A percentile compares a stretch with the other conserved stretches of the same genome.
These are phyloP conservation scores for Enteromius mattozi DNA, from an alignment of 2,797 vertebrate species.

Conservation along the genomic window DNA sequence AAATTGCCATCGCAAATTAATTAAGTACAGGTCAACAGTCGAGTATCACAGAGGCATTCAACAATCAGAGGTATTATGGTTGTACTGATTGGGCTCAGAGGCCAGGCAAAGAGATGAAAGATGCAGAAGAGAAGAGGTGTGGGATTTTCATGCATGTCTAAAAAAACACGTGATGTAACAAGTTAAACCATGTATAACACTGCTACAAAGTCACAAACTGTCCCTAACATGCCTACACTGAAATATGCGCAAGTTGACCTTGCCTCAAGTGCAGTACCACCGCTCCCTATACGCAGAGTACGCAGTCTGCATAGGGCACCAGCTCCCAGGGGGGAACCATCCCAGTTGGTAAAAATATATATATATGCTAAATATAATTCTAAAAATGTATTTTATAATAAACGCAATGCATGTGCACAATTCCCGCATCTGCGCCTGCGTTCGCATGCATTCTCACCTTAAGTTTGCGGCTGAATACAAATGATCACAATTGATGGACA, in stretches of 20 bases:
- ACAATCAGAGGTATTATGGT: neutral
- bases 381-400: too few relatives aligned
- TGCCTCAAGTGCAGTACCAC: neutral
- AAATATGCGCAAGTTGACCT: neutral
- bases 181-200: neutral
- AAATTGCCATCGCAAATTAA: neutral
- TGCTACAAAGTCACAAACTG: neutral
- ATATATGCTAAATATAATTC: too few relatives aligned
- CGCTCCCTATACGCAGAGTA: too few relatives aligned
- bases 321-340: too few relatives aligned
- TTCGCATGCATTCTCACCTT: too few relatives aligned
- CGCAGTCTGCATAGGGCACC: too few relatives aligned
- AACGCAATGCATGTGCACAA: too few relatives aligned
- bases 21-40: conserved; percentile 2
- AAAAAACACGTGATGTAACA: neutral
- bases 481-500: too few relatives aligned
- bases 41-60: neutral
- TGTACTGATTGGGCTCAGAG: neutral
- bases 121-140: neutral
- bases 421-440: too few relatives aligned
- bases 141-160: neutral
- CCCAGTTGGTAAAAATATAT: too few relatives aligned
- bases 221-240: neutral
- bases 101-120: neutral
- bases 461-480: too few relatives aligned